These are phyloP conservation scores for Melikaiella ostensackeni DNA, from an alignment of 2,888 invertebrate genomes.

Conservation along the genomic window DNA sequence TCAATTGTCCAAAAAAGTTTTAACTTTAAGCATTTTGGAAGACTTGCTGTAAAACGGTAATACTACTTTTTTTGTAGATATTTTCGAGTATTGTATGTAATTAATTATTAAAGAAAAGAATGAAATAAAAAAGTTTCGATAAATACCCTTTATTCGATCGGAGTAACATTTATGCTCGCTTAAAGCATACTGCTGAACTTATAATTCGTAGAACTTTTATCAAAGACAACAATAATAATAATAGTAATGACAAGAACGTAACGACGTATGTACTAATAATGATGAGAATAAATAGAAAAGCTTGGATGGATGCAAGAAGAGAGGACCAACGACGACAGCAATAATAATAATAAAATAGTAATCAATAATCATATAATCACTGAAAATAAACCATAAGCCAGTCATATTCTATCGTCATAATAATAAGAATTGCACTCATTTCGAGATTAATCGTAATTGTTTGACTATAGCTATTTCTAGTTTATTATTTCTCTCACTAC, in stretches of 20 bases:
- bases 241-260: conserved; percentile 60
- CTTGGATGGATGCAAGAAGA: conserved; percentile 11
- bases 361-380: conserved; percentile 48
- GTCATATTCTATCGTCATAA: conserved; percentile 35
- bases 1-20: too few species aligned
- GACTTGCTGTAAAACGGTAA: too few species aligned
- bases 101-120: background rate
- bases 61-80: too few species aligned
- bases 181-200: conserved; percentile 76
- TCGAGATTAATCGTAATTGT: conserved; percentile 58
- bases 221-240: conserved; percentile 69
- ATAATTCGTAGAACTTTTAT: conserved; percentile 74
- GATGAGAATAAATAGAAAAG: conserved; percentile 45
- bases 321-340: background rate
- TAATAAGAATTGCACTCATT: conserved; percentile 57
- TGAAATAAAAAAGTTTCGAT: conserved; percentile 67
- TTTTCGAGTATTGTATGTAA: background rate
- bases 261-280: conserved; percentile 55
- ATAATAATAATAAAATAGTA: conserved; percentile 42
- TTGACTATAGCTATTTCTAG: conserved; percentile 55
- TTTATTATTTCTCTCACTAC: conserved; percentile 70
- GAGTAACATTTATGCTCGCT: conserved; percentile 76
- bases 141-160: conserved; percentile 77
- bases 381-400: conserved; percentile 46
- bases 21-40: too few species aligned